Evolutionary conservation across 2,113 vertebrate species (phyloP), one percentile per base, ranked within the genome.

Genomic region (Tupaia tana): DNA sequence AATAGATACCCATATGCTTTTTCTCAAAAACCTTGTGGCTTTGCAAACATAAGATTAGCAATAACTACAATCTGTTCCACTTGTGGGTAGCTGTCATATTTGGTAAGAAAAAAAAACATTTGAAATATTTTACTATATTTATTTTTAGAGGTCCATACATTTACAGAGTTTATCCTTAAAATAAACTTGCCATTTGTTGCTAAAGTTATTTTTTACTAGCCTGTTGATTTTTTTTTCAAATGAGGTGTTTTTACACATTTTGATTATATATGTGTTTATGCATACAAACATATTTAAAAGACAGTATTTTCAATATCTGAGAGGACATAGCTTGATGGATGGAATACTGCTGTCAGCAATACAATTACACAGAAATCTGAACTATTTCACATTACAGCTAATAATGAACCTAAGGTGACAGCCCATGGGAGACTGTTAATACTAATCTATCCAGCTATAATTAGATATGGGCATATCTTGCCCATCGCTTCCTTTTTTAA

Each of bases 91-190:
- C 92, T 96, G 90, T 73, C 86, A 86, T 83, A 96, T 79, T 95
- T 92, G 54, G 77, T 66, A 73, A 93, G 29, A 58, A 94, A 95
- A 96, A 89, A 79, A 83, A 95, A 95, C 4, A 1, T 89, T 87
- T 83, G 58, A 90, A 91, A 95, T 86, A 80, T 80, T 58, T 93
- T 80, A 78, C 85, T 95, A 92, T 92, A 95, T 97, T 96, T 97
- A 92, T 93, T 89, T 95, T 97, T 92, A 95, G 94, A 96, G 81
- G 91, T 91, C 85, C 31, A 95, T 93, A 91, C 67, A 95, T 95
- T 92, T 93, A 92, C 59, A 74, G 96, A 92, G 86, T 93, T 96
- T 98, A 94, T 96, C 90, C 96, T 92, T 83, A 63, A 96, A 98
- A 97, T 94, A 95, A 96, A 97, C 93, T 97, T 88, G 90, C 66